Evolutionary conservation across 2,797 vertebrate species (phyloP).

Genomic region (Sebastes baramenuke): DNA sequence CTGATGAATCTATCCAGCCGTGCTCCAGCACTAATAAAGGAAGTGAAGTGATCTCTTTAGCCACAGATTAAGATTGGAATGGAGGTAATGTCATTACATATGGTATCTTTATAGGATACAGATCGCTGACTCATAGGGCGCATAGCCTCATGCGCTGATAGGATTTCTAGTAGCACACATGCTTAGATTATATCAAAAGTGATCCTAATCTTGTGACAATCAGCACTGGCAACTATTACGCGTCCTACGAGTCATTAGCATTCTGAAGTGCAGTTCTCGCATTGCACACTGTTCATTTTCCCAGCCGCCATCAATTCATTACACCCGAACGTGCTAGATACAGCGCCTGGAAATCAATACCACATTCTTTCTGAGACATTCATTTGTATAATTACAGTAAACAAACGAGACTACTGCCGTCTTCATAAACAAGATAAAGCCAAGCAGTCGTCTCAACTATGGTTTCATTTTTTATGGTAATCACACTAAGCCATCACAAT

Average conservation of each 20-base stretch:
- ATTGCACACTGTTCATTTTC: not conserved
- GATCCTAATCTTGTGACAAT: not conserved
- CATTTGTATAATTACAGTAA: slow-evolving; percentile 4
- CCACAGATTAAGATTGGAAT: slow-evolving; percentile 40
- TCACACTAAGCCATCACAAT: not conserved
- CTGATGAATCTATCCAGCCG: slow-evolving; percentile 24
- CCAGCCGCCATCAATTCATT: not conserved
- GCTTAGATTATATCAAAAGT: slow-evolving; percentile 9
- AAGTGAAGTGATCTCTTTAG: slow-evolving; percentile 43
- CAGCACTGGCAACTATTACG: not conserved
- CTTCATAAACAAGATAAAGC: not conserved
- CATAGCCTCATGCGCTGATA: not conserved
- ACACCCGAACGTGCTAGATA: not conserved
- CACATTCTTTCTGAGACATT: not conserved
- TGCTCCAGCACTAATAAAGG: slow-evolving; percentile 41
- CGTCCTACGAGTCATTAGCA: not conserved
- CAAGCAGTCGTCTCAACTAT: not conserved
- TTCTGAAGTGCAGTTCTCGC: not conserved
- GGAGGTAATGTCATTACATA: slow-evolving; percentile 41
- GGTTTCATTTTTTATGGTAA: not conserved
- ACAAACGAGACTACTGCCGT: not conserved
- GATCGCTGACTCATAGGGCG: slow-evolving; percentile 41
- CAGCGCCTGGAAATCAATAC: not conserved
- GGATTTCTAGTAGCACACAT: not conserved
- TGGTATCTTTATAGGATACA: slow-evolving; percentile 28